Evolutionary conservation across 2,888 invertebrate species (phyloP).

Genomic region (Aproaerema taeniolella): DNA sequence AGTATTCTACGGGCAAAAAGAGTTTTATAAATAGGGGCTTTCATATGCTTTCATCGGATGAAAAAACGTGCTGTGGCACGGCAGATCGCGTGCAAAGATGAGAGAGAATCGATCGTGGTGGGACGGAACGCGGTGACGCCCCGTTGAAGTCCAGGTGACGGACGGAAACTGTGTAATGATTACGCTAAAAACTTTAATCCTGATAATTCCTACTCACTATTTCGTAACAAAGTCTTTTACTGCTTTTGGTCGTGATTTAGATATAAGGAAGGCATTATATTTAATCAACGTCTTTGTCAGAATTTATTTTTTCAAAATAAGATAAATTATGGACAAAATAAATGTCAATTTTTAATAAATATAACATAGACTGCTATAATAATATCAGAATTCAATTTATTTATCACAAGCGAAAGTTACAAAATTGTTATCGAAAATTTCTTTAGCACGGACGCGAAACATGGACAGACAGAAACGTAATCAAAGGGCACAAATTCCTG

Average conservation of each 20-base stretch:
- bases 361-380: too few relatives aligned
- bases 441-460: constrained; percentile 27
- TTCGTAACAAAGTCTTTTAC: too few relatives aligned
- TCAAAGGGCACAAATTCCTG: constrained; percentile 47
- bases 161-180: neutral
- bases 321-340: too few relatives aligned
- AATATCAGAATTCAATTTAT: too few relatives aligned
- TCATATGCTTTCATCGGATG: constrained; percentile 41
- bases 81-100: constrained; percentile 60
- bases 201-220: too few relatives aligned
- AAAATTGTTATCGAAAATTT: constrained; percentile 17
- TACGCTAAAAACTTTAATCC: too few relatives aligned
- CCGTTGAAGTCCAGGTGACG: constrained; percentile 1
- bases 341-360: too few relatives aligned
- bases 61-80: constrained; percentile 59
- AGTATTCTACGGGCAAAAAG: constrained; percentile 52
- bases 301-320: too few relatives aligned
- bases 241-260: too few relatives aligned
- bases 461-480: constrained; percentile 51
- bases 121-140: constrained; percentile 19
- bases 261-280: too few relatives aligned
- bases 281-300: too few relatives aligned
- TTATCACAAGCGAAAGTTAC: too few relatives aligned
- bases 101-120: constrained; percentile 43
- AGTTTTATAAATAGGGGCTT: constrained; percentile 65